Evolutionary conservation across 2,797 vertebrate genomes (phyloP).

Genomic region (Capromys pilorides): DNA sequence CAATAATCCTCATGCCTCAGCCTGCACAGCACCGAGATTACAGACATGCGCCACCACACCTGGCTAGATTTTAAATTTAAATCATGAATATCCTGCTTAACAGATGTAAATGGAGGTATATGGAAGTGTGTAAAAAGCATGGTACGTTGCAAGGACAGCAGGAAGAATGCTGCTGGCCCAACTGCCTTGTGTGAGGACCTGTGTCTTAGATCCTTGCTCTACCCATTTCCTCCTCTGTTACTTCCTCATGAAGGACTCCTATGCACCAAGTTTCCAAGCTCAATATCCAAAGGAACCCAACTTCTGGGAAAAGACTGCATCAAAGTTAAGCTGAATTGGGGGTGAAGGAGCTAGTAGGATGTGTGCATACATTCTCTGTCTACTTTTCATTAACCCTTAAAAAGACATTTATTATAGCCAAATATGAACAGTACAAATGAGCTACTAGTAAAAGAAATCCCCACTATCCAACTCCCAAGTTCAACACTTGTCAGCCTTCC

Average conservation of each 20-base stretch:
- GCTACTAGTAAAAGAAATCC: neutral
- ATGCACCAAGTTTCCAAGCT: neutral
- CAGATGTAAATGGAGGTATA: neutral
- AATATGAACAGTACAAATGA: neutral
- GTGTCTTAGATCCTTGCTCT: neutral
- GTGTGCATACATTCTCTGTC: neutral
- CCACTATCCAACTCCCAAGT: neutral
- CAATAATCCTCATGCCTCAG: no score
- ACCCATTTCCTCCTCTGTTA: neutral
- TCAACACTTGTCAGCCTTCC: neutral
- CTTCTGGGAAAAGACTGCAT: neutral
- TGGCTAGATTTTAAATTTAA: neutral
- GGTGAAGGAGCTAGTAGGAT: rapidly evolving
- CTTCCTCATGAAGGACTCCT: neutral
- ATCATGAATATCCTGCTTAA: neutral
- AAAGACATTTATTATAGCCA: neutral
- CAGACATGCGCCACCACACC: no score
- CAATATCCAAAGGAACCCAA: neutral
- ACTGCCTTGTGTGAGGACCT: neutral
- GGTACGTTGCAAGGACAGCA: neutral
- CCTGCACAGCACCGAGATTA: no score
- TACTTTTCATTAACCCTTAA: neutral
- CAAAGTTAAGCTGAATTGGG: rapidly evolving
- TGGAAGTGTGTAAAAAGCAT: neutral
- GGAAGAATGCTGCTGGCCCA: neutral